Evolutionary conservation across 2,888 invertebrate species (phyloP), one percentile per base, ranked within the genome.

Genomic region (Leptopilina myrica): DNA sequence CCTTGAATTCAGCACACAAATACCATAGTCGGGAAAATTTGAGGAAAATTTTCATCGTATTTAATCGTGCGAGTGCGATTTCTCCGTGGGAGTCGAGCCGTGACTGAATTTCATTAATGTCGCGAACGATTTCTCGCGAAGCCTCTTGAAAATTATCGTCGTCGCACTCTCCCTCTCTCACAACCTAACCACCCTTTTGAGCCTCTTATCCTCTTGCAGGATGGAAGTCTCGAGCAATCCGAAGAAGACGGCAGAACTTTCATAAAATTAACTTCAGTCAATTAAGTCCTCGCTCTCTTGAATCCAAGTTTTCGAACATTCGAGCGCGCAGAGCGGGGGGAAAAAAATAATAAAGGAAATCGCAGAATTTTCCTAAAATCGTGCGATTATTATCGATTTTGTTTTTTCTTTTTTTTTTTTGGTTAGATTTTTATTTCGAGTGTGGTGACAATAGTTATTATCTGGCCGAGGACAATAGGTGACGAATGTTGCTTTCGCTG

Each of bases 211-310:
- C 76, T 78, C 77, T 77, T 43, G 76, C 79, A 73, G 67, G 67
- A 67, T 64, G 73, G 78, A 62, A 78, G 64, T 73, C 49, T 64
- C 64, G 79, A 80, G 79, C 76, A 20, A 20, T 78, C 75, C 80
- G 76, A 77, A 82, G 81, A 73, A 73, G 76, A 78, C 78, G 78
- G 82, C 76, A 76, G 80, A 89, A 89, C 87, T 88, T 88, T 88
- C 84, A 81, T 81, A 83, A 87, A 89, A 90, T 90, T 89, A 89
- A 89, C 89, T 89, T 85, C 86, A 85, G 87, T 89, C 90, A 88
- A 89, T 90, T 90, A 89, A 88, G 85, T 84, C 79, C 81, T 81
- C 81, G 83, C 85, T 83, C 85, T 83, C 84, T 85, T 81, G 84
- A 87, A 88, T 89, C 88, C 86, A 89, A 88, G 80, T 87, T 87